Evolutionary conservation across 2,113 vertebrate species (phyloP), one percentile per base, ranked within the genome.

Genomic region (Triplophysa dalaica): DNA sequence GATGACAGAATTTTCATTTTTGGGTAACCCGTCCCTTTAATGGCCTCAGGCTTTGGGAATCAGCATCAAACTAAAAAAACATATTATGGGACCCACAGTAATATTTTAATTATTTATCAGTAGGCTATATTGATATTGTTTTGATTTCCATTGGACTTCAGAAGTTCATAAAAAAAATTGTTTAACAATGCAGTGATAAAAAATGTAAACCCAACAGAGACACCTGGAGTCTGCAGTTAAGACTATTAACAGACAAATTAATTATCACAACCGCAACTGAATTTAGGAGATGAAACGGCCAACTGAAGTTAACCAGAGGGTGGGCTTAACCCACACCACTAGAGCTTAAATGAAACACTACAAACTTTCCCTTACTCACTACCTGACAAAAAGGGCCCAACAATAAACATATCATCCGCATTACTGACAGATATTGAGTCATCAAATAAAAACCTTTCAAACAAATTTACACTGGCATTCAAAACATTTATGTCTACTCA

Each of bases 401-500:
- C 61, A 61, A 24, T 74, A 74, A 74, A 61, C 70, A 16, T 61
- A 41, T 8, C 77, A 70, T 61, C 67, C n/a, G 24, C 66, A 70
- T 78, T 9, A 48, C 21, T 56, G 77, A 70, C 43, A 70, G 67
- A 60, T 70, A 50, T 62, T 22, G 41, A 80, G 68, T 66, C 78
- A 54, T 43, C 10, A 70, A 45, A 73, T 50, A 63, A 63, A 33
- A 65, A 64, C 78, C 26, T 73, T 70, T 80, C 69, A 80, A 80
- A 80, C 68, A 64, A 54, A 65, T 80, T 69, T 41, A 54, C 68
- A 22, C 24, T 50, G 68, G 45, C 60, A 80, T 80, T 80, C 45
- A 72, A 80, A 58, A 80, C 62, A 80, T 80, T 80, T 80, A 73
- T 14, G 69, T 80, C 78, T 80, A 45, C 78, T 26, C 24, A 17